A percentile compares a stretch with the other conserved stretches of the same genome.
Conservation (phyloP, 2,113 vertebrate genomes). For the Taurulus bubalis region DNA sequence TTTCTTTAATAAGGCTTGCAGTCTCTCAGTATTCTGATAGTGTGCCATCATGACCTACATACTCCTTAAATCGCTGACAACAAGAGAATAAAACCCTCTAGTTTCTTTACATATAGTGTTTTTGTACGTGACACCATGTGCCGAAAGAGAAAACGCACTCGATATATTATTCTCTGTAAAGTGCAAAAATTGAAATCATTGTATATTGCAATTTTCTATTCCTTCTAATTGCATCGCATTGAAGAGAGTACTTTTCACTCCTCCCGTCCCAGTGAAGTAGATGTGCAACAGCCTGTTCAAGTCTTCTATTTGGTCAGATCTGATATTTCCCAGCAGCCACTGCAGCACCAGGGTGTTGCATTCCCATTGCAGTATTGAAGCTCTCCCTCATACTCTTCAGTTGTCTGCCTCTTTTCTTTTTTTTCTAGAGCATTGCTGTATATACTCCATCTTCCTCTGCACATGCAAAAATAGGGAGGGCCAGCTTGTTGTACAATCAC, state of each 20-base stretch:
- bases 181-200: slow-evolving; percentile 38
- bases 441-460: slow-evolving; percentile 34
- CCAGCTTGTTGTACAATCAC: slow-evolving; percentile 56
- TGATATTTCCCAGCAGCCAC: slow-evolving; percentile 41
- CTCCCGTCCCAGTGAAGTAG: not conserved
- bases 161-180: slow-evolving; percentile 65
- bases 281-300: slow-evolving; percentile 2
- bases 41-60: slow-evolving; percentile 80
- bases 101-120: slow-evolving; percentile 57
- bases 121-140: slow-evolving; percentile 19
- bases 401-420: slow-evolving; percentile 33
- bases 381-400: slow-evolving; percentile 20
- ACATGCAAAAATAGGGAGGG: slow-evolving; percentile 33
- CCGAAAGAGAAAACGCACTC: slow-evolving; percentile 59
- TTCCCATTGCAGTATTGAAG: slow-evolving; percentile 53
- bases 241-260: slow-evolving; percentile 24
- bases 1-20: slow-evolving; percentile 79
- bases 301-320: slow-evolving; percentile 36
- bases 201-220: not conserved
- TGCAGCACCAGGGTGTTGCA: slow-evolving; percentile 38
- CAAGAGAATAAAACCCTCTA: slow-evolving; percentile 66
- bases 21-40: slow-evolving; percentile 79
- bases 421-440: slow-evolving; percentile 35
- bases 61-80: slow-evolving; percentile 78
- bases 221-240: slow-evolving; percentile 16